Evolutionary conservation across 2,797 vertebrate species (phyloP).

Genomic region (Spinibarbus caldwelli): DNA sequence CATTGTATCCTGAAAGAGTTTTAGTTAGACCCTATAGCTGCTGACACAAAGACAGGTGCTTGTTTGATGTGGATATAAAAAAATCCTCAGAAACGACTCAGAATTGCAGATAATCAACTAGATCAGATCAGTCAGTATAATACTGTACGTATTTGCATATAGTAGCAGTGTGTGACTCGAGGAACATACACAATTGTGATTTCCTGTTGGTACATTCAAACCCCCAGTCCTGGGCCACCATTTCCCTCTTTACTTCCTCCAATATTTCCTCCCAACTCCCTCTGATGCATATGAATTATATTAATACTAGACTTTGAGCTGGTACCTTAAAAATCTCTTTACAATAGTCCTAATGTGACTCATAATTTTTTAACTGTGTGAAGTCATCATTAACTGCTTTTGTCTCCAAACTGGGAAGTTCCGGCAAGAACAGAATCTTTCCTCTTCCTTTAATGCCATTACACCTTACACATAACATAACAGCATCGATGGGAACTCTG

Average conservation of each 20-base stretch:
- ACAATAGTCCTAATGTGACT: conserved; percentile 48
- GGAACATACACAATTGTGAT: conserved; percentile 75
- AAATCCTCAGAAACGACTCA: not conserved
- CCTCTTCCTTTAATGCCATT: conserved; percentile 8
- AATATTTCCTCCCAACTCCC: conserved; percentile 27
- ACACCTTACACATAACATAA: not conserved
- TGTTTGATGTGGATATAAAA: conserved; percentile 1
- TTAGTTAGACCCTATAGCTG: not conserved
- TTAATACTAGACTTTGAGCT: not conserved
- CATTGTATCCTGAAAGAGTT: conserved; percentile 5
- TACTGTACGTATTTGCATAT: conserved; percentile 9
- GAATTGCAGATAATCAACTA: not conserved
- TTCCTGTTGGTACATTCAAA: conserved; percentile 72
- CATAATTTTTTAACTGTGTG: conserved; percentile 38
- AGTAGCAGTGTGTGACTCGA: conserved; percentile 61
- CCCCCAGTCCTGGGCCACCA: conserved; percentile 56
- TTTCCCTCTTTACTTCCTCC: conserved; percentile 8
- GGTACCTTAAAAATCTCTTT: conserved; percentile 35
- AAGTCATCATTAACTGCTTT: conserved; percentile 44
- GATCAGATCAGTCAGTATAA: conserved; percentile 25
- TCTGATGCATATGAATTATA: conserved; percentile 37
- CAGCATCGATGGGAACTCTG: not conserved
- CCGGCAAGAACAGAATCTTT: not conserved
- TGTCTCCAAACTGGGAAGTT: conserved; percentile 15
- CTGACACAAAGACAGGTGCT: conserved; percentile 40